These are phyloP conservation scores for Lymantria monacha DNA, from an alignment of 2,888 invertebrate genomes.

Conservation along the genomic window DNA sequence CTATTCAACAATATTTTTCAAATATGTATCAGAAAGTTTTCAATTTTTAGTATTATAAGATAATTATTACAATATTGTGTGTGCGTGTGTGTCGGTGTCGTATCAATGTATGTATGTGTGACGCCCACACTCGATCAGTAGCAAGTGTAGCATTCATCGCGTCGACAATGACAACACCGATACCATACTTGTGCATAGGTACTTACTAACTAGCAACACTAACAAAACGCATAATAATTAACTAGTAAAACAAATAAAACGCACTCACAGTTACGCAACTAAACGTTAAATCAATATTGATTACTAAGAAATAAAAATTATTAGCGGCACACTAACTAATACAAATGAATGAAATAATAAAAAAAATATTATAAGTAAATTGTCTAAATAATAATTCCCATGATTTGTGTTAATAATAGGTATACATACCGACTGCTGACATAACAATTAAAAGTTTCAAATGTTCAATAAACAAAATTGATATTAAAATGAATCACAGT, in stretches of 20 bases:
- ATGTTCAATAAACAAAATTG: neutral
- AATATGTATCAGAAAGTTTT: conserved; percentile 18
- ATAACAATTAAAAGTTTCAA: neutral
- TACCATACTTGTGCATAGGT: neutral
- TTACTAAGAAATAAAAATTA: neutral
- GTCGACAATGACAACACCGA: neutral
- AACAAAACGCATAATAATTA: neutral
- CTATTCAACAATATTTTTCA: conserved; percentile 31
- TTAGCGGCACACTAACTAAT: conserved; percentile 11
- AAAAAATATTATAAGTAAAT: conserved; percentile 26
- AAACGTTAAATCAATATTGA: neutral
- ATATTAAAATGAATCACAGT: neutral
- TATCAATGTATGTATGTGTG: neutral
- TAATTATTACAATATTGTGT: neutral
- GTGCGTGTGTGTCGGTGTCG: neutral
- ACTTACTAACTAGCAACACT: neutral
- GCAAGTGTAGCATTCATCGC: neutral
- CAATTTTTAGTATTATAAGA: neutral
- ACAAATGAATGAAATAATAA: too few relatives aligned
- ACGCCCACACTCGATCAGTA: neutral
- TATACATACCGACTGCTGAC: too few relatives aligned
- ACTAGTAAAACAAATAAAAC: neutral
- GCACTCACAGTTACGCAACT: neutral
- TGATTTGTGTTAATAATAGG: conserved; percentile 21
- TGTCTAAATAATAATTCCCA: conserved; percentile 14